phyloP scores from a whole-genome alignment of 2,888 invertebrate species.

The Dasypolia templi region DNA sequence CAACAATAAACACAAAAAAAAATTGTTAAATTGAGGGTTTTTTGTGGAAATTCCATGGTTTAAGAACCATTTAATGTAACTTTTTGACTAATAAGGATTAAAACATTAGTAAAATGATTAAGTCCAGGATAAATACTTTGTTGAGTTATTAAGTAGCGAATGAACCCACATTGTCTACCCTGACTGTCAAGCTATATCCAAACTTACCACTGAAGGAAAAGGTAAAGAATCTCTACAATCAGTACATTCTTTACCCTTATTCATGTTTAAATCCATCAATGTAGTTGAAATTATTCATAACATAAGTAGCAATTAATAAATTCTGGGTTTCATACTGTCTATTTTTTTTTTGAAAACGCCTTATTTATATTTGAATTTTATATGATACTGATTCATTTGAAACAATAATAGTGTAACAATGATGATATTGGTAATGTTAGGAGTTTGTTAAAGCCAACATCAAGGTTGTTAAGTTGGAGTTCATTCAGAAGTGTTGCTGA shows the following conservation, averaged over 20 bases:
- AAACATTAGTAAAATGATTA: neutral
- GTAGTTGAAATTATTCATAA: neutral
- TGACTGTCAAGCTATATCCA: neutral
- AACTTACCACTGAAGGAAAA: neutral
- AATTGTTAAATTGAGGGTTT: neutral
- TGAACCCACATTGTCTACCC: neutral
- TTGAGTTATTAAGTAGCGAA: neutral
- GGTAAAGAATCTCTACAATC: no score
- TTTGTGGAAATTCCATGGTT: neutral
- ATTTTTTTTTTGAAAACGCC: neutral
- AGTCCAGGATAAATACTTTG: neutral
- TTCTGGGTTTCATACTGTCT: neutral
- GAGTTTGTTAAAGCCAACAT: neutral
- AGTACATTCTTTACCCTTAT: no score
- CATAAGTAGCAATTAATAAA: neutral
- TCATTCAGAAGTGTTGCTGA: neutral
- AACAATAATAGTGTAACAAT: neutral
- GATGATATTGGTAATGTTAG: neutral
- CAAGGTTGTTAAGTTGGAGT: neutral
- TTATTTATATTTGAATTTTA: no score
- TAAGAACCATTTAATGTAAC: no score
- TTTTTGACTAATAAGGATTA: neutral
- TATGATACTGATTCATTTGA: neutral
- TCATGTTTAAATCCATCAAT: neutral
- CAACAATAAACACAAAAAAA: neutral